phyloP scores from a whole-genome alignment of 2,113 vertebrate species.

The Pungitius pungitius region DNA sequence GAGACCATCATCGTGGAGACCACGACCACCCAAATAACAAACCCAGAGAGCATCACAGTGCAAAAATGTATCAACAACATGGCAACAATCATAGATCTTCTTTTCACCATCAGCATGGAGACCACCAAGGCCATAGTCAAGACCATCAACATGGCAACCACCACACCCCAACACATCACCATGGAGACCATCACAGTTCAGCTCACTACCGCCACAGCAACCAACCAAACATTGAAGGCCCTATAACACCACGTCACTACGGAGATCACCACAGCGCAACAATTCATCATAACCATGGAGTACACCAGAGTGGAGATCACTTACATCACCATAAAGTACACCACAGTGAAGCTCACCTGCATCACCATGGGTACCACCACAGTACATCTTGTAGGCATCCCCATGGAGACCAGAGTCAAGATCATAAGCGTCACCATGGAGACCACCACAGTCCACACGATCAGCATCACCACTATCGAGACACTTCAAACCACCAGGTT shows the following conservation, averaged over 20 bases:
- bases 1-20: background rate
- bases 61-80: background rate
- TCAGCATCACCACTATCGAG: conserved; percentile 27
- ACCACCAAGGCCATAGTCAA: conserved; percentile 9
- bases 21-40: background rate
- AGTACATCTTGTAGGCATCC: too few species aligned
- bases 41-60: conserved; percentile 14
- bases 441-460: background rate
- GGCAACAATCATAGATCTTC: background rate
- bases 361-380: too few species aligned
- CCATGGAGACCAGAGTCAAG: too few species aligned
- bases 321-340: conserved; percentile 13
- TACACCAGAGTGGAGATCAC: background rate
- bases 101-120: conserved; percentile 13
- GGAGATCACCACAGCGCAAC: conserved; percentile 13
- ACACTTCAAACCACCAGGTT: background rate
- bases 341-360: background rate
- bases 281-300: conserved; percentile 18
- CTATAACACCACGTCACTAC: conserved; percentile 1
- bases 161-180: background rate
- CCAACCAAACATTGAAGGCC: background rate
- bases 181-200: conserved; percentile 15
- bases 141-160: conserved; percentile 19
- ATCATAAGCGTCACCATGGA: conserved; percentile 17
- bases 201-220: background rate